Evolutionary conservation across 2,113 vertebrate genomes (phyloP), one percentile per base, ranked within the genome.

Genomic region (Brachypodius melanocephalos): DNA sequence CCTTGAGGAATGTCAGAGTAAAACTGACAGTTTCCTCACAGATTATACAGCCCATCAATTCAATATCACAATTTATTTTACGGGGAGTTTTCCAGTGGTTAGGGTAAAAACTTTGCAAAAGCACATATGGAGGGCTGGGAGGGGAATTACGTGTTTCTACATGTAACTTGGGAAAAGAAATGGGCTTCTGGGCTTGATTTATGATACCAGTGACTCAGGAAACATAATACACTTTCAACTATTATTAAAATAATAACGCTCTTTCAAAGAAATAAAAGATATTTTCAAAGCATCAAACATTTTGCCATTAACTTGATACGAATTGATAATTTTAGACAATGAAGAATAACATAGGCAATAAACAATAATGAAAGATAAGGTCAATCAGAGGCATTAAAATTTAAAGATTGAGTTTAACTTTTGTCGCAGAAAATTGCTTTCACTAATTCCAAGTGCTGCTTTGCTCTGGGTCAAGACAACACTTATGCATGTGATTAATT

Each of bases 391-490:
- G 13, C 45, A 95, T 79, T 89, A 92, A 65, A 90, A 74, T 85
- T 81, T 81, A 84, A 93, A 80, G 32, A 5, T 31, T 73, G 14
- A 42, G 58, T 74, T 79, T 91, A 87, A 85, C 34, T 82, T 93
- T 58, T 54, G 69, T 54, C 74, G 28, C 34, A 92, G 61, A 95
- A 93, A 93, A 90, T 74, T 77, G 21, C n/a, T 88, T 82, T 92
- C 40, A 83, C 43, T 80, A 73, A 69, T 65, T 67, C 55, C 75
- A 87, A 92, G 26, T 66, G 51, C 55, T 94, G 83, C 42, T 87
- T 97, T 86, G 48, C 77, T 87, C 43, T 38, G n/a, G 36, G 87
- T 95, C 71, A 88, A 68, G 71, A 79, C 55, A 91, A 68, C 77
- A 85, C 62, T 81, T 92, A 71, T 61, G n/a, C 18, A 72, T 78